Conservation (phyloP, 2,888 invertebrate genomes). For the Aelia acuminata region DNA sequence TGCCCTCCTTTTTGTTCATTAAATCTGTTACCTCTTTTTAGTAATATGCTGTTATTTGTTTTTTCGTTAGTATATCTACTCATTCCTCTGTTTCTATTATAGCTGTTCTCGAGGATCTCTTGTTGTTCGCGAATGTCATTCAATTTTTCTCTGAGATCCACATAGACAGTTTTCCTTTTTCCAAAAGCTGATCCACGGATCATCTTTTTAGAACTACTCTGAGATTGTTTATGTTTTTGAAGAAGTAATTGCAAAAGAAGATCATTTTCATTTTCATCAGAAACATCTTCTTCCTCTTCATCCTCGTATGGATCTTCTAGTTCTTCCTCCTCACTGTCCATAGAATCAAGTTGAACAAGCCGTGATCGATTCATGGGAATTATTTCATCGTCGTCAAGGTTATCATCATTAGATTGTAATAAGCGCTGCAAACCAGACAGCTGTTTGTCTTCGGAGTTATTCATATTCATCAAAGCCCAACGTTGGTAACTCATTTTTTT, state of each 20-base stretch:
- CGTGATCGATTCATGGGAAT: conserved; percentile 38
- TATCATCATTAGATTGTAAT: neutral
- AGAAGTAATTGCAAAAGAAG: conserved; percentile 15
- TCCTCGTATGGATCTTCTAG: neutral
- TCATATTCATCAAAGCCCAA: conserved; percentile 30
- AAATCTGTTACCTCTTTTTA: conserved; percentile 2
- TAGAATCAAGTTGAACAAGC: conserved; percentile 16
- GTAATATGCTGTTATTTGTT: neutral
- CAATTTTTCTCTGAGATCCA: conserved; percentile 27
- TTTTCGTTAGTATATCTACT: neutral
- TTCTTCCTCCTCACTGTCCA: conserved; percentile 28
- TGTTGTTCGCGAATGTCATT: conserved; percentile 45
- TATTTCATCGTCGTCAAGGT: conserved; percentile 21
- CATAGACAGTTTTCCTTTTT: neutral
- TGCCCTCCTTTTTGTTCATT: conserved; percentile 4
- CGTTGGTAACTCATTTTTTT: conserved; percentile 41
- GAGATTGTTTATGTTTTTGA: neutral
- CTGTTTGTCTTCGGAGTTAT: conserved; percentile 13
- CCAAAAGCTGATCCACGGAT: neutral
- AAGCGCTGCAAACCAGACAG: neutral
- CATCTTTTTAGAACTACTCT: neutral
- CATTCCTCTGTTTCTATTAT: conserved; percentile 29
- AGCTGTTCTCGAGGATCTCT: neutral
- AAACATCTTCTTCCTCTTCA: neutral
- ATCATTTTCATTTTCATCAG: conserved; percentile 10